A percentile compares a stretch with the other conserved stretches of the same genome.
Evolutionary conservation across 2,113 vertebrate species (phyloP).

Genomic region (Cochlearius cochlearius): DNA sequence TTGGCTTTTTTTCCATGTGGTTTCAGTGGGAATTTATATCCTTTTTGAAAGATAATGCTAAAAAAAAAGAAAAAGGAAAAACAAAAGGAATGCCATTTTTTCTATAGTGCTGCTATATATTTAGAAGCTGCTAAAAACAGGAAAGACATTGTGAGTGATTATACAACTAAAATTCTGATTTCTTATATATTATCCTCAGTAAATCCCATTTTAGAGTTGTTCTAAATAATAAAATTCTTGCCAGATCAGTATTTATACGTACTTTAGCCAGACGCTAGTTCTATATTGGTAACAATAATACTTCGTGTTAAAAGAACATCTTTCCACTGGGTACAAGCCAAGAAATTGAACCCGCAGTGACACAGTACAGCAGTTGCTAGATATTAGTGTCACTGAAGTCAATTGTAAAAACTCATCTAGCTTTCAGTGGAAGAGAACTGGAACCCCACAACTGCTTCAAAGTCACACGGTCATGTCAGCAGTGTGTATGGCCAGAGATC

Average conservation of each 20-base stretch:
- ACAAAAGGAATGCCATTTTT: not conserved
- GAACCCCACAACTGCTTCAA: not conserved
- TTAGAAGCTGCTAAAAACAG: constrained; percentile 9
- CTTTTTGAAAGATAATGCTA: not conserved
- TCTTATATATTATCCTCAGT: not conserved
- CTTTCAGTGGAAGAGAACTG: not conserved
- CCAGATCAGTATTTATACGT: not conserved
- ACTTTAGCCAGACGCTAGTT: not conserved
- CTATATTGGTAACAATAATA: not conserved
- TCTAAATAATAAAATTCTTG: not conserved
- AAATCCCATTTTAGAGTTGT: not conserved
- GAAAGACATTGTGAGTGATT: not conserved
- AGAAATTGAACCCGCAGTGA: not conserved
- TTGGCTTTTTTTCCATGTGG: not conserved
- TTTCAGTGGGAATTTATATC: not conserved
- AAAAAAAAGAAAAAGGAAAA: not conserved
- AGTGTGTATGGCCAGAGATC: not conserved
- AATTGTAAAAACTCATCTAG: not conserved
- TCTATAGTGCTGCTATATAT: not conserved
- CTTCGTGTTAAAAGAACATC: not conserved
- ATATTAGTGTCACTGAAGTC: not conserved
- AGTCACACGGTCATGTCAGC: not conserved
- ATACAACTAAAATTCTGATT: not conserved
- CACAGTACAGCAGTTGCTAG: not conserved
- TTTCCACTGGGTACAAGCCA: not conserved